Conservation (phyloP, 1,140 invertebrate genomes). For the Pseudobourletiella spinata region DNA sequence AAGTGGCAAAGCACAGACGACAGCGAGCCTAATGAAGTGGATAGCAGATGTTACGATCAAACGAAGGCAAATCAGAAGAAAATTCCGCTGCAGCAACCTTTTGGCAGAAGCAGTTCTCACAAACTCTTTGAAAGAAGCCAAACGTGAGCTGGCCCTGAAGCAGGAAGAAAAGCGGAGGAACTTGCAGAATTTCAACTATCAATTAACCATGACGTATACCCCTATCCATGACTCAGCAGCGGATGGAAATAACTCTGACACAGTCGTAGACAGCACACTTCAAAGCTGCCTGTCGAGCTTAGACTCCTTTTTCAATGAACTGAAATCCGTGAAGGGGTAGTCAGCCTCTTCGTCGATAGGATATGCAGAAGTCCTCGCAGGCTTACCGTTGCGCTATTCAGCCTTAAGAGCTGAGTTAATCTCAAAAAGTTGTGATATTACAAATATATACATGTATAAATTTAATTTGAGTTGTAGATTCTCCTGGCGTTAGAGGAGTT, state of each 20-base stretch:
- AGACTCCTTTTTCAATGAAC: conserved; percentile 29
- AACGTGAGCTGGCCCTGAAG: conserved; percentile 4
- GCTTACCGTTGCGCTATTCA: too few species aligned
- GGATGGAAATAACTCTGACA: not conserved
- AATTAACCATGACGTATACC: conserved; percentile 14
- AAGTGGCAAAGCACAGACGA: too few species aligned
- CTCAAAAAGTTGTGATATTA: too few species aligned
- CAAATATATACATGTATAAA: too few species aligned
- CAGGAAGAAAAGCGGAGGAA: conserved; percentile 17
- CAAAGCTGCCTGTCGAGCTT: conserved; percentile 23
- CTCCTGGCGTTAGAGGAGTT: too few species aligned
- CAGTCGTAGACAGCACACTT: not conserved
- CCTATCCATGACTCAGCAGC: not conserved
- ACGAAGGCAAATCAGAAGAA: conserved; percentile 24
- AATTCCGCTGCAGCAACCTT: conserved; percentile 25
- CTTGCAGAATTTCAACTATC: conserved; percentile 22
- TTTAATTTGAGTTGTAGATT: too few species aligned
- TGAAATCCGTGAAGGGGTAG: conserved; percentile 24
- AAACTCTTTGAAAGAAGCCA: not conserved
- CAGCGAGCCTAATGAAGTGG: conserved; percentile 20
- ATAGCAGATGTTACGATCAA: conserved; percentile 27
- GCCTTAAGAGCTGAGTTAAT: too few species aligned
- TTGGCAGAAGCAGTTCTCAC: conserved; percentile 27
- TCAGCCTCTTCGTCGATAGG: too few species aligned
- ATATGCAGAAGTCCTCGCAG: too few species aligned